These are phyloP conservation scores for Dufourea novaeangliae DNA, from an alignment of 1,140 invertebrate genomes.

Conservation along the genomic window DNA sequence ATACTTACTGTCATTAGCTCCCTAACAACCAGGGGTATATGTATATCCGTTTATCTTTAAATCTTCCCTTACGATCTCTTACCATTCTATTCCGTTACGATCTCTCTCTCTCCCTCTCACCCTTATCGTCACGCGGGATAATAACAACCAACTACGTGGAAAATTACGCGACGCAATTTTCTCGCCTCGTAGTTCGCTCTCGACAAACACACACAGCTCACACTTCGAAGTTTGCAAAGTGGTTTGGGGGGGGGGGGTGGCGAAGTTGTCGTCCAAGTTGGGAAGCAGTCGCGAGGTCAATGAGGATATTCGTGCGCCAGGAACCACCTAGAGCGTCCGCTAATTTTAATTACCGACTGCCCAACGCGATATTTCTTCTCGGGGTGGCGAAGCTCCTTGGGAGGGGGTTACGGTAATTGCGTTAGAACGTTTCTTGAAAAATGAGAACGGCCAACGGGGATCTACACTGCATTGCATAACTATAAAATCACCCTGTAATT, in stretches of 20 bases:
- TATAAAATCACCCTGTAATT: no score
- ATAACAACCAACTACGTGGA: background rate
- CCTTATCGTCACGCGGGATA: slow-evolving; percentile 9
- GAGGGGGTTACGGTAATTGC: background rate
- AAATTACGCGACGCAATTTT: slow-evolving; percentile 3
- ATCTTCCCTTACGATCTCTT: background rate
- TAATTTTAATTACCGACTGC: slow-evolving; percentile 30
- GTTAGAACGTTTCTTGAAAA: background rate
- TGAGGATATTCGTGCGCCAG: no score
- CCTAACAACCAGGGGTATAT: background rate
- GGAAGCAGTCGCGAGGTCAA: no score
- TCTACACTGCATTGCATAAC: no score
- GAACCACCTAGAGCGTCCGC: background rate
- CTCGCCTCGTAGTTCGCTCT: background rate
- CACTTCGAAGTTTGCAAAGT: no score
- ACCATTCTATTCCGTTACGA: background rate
- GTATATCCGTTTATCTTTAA: background rate
- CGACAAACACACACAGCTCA: no score
- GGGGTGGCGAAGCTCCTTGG: no score
- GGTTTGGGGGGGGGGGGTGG: background rate
- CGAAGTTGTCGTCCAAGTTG: background rate
- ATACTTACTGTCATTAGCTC: background rate
- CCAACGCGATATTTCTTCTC: slow-evolving; percentile 3
- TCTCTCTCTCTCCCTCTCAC: background rate
- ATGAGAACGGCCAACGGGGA: background rate